Conservation (phyloP, 2,113 vertebrate species). For the Chinchilla lanigera region DNA sequence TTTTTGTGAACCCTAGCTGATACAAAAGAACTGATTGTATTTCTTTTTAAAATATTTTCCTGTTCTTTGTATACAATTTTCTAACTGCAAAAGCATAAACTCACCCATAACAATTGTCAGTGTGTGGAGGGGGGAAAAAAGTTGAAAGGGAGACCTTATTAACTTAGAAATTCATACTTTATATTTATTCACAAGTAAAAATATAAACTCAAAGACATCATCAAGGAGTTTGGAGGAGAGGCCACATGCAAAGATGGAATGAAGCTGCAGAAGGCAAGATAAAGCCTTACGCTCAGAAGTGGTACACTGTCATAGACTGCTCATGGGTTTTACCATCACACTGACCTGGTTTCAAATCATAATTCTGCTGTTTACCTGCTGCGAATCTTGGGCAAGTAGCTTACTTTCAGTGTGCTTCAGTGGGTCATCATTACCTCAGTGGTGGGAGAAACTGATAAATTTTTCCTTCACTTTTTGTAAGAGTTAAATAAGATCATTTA, state of each 20-base stretch:
- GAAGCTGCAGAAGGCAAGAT: neutral
- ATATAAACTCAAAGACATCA: neutral
- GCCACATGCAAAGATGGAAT: neutral
- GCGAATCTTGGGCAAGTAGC: neutral
- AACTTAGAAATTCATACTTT: neutral
- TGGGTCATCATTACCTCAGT: neutral
- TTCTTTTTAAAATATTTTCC: neutral
- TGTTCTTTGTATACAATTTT: neutral
- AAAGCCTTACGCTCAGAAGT: neutral
- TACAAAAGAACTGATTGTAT: neutral
- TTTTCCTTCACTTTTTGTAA: neutral
- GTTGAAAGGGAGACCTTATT: neutral
- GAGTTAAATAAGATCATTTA: neutral
- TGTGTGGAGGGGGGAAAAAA: no score
- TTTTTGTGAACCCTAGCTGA: neutral
- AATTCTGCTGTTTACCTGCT: neutral
- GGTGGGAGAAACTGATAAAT: neutral
- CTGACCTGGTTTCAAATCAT: neutral
- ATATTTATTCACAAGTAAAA: neutral
- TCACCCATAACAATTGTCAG: neutral
- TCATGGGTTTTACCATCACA: neutral
- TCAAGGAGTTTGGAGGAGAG: neutral
- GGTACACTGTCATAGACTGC: accelerated
- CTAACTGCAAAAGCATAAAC: neutral
- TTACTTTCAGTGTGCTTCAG: neutral